Evolutionary conservation across 2,888 invertebrate species (phyloP), one percentile per base, ranked within the genome.

Genomic region (Caprella mutica): DNA sequence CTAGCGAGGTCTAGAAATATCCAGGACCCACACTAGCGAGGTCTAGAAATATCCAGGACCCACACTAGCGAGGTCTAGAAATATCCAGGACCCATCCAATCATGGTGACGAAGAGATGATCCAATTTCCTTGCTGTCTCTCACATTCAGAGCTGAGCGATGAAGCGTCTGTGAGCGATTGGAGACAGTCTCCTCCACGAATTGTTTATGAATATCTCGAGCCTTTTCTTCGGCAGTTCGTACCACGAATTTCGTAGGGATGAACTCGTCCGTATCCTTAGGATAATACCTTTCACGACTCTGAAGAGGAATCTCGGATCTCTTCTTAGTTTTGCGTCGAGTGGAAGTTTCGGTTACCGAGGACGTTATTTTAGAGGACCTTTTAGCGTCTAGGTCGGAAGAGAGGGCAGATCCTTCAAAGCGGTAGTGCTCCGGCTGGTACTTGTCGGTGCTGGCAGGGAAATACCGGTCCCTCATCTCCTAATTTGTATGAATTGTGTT

Each of bases 341-440:
- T 12, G 44, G 48, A 44, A 43, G 43, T 24, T 6, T 12, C 9
- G 4, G 44, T 5, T 19, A 30, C 27, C 19, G 46, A 17, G 30
- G 27, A 27, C 8, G 48, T 6, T 6, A 30, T 19, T 5, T 27
- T 14, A 21, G 48, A 27, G 48, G 17, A 26, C 12, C 48, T 17
- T 21, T 48, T 48, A 21, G 14, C 17, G 17, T 30, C 12, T 19
- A 48, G n/a, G 9, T 48, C 48, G 5, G 21, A 19, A n/a, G 14
- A 48, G 1, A 48, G 48, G 48, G 48, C 48, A 14, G 29, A 27
- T 4, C 48, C 48, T 21, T 29, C 48, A 19, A 24, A 24, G n/a
- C 27, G 48, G 29, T 24, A 30, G 48, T 48, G 27, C 5, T 48
- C 48, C n/a, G 48, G 48, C 19, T 26, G 48, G 48, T 48, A 48